Evolutionary conservation across 30 jellyfish, hydroid and myxozoan genomes (phyloP).

Genomic region (Rhopilema esculentum): DNA sequence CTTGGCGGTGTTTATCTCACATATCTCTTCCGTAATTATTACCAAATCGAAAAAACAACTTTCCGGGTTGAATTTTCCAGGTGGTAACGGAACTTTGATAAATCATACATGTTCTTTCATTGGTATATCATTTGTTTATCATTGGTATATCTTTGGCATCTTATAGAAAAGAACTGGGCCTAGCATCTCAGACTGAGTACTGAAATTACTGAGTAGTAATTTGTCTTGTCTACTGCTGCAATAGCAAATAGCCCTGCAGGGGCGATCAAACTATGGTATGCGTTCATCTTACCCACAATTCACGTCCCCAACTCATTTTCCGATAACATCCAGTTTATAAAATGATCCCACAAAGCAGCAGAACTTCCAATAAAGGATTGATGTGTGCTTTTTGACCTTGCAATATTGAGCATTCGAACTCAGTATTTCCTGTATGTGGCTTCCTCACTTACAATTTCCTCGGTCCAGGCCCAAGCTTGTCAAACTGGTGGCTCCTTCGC

Average conservation of each 20-base stretch:
- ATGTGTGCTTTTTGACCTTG: neutral
- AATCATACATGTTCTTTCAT: no score
- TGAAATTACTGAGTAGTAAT: no score
- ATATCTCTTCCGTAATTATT: no score
- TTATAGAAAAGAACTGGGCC: neutral
- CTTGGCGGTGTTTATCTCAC: no score
- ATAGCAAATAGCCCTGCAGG: neutral
- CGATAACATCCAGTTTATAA: neutral
- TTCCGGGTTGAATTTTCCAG: no score
- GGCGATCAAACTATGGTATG: neutral
- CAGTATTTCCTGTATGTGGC: neutral
- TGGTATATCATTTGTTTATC: no score
- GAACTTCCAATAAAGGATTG: neutral
- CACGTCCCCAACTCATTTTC: constrained; percentile 72
- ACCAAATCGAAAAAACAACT: no score
- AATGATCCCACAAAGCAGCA: neutral
- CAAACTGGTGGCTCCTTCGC: neutral
- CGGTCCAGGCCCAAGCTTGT: neutral
- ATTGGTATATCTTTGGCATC: no score
- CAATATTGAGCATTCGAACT: neutral
- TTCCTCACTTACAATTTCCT: neutral
- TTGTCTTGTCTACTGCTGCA: no score
- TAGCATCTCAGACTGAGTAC: neutral
- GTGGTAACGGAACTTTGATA: no score
- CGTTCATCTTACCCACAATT: constrained; percentile 49